Evolutionary conservation across 2,113 vertebrate genomes (phyloP).

Genomic region (Columba livia): DNA sequence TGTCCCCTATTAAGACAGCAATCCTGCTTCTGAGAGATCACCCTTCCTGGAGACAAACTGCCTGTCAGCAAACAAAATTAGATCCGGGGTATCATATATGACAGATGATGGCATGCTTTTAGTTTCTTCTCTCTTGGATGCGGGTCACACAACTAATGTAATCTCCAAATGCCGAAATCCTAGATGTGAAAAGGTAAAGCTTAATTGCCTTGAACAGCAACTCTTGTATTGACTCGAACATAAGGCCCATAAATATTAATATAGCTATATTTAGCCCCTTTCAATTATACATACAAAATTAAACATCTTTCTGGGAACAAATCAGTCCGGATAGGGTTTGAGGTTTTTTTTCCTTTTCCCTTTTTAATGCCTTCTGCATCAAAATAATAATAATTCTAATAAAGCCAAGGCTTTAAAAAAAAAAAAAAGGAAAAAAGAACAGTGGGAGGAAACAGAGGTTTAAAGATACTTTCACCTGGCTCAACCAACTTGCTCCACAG

Average conservation of each 20-base stretch:
- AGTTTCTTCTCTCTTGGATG: constrained; percentile 13
- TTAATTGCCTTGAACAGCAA: constrained; percentile 68
- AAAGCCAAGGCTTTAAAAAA: neutral
- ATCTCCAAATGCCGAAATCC: constrained; percentile 48
- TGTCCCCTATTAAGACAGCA: neutral
- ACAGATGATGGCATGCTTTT: constrained; percentile 40
- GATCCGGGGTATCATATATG: constrained; percentile 5
- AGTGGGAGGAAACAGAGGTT: neutral
- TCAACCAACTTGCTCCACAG: neutral
- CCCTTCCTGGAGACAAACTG: constrained; percentile 18
- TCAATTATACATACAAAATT: constrained; percentile 67
- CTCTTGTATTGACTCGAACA: constrained; percentile 58
- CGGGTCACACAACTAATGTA: constrained; percentile 51
- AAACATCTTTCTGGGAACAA: constrained; percentile 59
- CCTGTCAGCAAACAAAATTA: constrained; percentile 35
- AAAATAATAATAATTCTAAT: constrained; percentile 14
- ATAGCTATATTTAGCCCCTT: constrained; percentile 63
- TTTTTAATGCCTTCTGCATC: constrained; percentile 12
- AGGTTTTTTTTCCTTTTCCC: neutral
- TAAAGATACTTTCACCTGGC: neutral
- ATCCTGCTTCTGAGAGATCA: neutral
- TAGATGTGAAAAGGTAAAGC: constrained; percentile 63
- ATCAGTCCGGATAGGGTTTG: constrained; percentile 21
- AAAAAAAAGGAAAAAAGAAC: too few relatives aligned
- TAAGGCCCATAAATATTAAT: constrained; percentile 69